Conservation (phyloP, 2,888 invertebrate species). For the Merodon equestris region DNA sequence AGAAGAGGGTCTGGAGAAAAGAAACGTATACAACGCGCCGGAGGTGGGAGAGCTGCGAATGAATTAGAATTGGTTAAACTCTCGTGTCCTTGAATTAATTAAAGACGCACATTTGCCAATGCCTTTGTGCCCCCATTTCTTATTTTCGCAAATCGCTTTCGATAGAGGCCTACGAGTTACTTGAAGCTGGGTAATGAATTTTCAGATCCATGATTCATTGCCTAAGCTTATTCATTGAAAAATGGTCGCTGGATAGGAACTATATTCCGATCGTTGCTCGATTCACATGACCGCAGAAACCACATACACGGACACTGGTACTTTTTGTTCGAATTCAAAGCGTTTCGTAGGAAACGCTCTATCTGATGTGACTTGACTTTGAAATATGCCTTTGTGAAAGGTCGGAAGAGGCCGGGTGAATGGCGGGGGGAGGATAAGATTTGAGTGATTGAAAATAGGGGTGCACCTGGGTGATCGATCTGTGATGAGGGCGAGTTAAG, state of each 20-base stretch:
- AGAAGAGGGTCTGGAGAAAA: slow-evolving; percentile 20
- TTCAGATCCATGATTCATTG: slow-evolving; percentile 1
- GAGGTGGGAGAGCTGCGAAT: slow-evolving; percentile 27
- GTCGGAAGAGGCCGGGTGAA: no score
- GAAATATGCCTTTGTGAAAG: slow-evolving; percentile 13
- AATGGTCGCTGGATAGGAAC: no score
- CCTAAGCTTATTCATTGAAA: slow-evolving; percentile 2
- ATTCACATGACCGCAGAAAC: slow-evolving; percentile 25
- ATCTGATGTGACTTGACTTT: slow-evolving; percentile 51
- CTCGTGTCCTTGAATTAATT: slow-evolving; percentile 68
- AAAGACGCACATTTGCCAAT: slow-evolving; percentile 54
- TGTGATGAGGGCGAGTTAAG: slow-evolving; percentile 3
- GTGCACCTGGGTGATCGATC: slow-evolving; percentile 46
- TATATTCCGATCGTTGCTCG: no score
- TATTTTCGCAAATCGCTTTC: slow-evolving; percentile 41
- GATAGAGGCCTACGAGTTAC: slow-evolving; percentile 30
- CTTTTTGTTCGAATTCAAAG: slow-evolving; percentile 1
- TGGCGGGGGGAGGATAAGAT: no score
- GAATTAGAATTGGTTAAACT: slow-evolving; percentile 20
- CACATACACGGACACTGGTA: slow-evolving; percentile 14
- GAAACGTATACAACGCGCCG: slow-evolving; percentile 29
- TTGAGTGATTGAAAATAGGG: slow-evolving; percentile 13
- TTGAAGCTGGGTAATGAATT: slow-evolving; percentile 36
- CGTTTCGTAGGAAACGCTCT: slow-evolving; percentile 1
- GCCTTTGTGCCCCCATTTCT: slow-evolving; percentile 34